Percentiles rank a stretch among this genome's conserved stretches.
These are phyloP conservation scores for Tenodera sinensis DNA, from an alignment of 2,888 invertebrate species.

Conservation along the genomic window DNA sequence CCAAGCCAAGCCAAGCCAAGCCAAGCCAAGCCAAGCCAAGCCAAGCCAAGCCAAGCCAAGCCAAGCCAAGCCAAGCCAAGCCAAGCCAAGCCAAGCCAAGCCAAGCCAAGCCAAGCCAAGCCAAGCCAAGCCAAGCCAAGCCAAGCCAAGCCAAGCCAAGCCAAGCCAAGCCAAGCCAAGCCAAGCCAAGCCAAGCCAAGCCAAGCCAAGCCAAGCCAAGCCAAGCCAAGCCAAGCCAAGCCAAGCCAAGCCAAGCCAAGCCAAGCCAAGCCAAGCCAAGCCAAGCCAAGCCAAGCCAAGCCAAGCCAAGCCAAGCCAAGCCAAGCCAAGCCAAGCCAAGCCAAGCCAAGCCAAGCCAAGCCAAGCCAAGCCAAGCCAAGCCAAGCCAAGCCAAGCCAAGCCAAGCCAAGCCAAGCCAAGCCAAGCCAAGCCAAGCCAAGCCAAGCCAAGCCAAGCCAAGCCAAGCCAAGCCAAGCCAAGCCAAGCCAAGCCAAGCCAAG, in stretches of 20 bases:
- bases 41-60: conserved; percentile 1
- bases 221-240: background rate
- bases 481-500: conserved; percentile 2
- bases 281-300: conserved; percentile 3
- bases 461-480: background rate
- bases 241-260: background rate
- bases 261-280: background rate
- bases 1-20: conserved; percentile 1
- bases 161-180: background rate
- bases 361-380: conserved; percentile 1
- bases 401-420: conserved; percentile 2
- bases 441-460: background rate
- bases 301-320: conserved; percentile 1
- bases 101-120: conserved; percentile 2
- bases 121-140: background rate
- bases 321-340: background rate
- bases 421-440: background rate
- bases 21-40: background rate
- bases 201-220: conserved; percentile 1
- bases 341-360: background rate
- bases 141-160: conserved; percentile 3
- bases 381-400: conserved; percentile 2
- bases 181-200: conserved; percentile 3
- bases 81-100: conserved; percentile 2
- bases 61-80: conserved; percentile 1